Evolutionary conservation across 2,797 vertebrate species (phyloP).

Genomic region (Hylomyscus alleni): DNA sequence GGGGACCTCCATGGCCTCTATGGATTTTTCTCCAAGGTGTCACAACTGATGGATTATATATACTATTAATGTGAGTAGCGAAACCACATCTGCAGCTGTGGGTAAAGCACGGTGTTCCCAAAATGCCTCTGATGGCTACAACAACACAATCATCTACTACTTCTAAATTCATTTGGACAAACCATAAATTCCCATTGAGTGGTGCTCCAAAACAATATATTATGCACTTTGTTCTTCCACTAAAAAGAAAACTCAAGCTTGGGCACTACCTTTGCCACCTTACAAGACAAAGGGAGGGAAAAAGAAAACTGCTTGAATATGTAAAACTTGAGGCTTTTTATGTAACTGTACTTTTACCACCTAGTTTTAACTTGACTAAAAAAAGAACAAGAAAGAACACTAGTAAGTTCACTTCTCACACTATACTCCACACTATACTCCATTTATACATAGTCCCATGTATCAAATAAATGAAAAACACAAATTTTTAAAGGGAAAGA

Average conservation of each 20-base stretch:
- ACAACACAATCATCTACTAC: slow-evolving; percentile 92
- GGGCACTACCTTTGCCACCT: slow-evolving; percentile 90
- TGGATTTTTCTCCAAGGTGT: neutral
- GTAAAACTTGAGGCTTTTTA: slow-evolving; percentile 33
- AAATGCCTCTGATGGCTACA: slow-evolving; percentile 90
- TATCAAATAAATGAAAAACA: neutral
- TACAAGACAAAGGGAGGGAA: slow-evolving; percentile 20
- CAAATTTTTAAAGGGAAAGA: neutral
- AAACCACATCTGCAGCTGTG: neutral
- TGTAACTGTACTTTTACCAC: slow-evolving; percentile 63
- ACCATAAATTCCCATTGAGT: slow-evolving; percentile 93
- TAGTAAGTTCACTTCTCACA: neutral
- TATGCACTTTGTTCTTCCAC: slow-evolving; percentile 95
- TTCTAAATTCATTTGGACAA: slow-evolving; percentile 93
- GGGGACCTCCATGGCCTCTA: neutral
- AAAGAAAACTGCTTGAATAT: neutral
- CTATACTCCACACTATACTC: neutral
- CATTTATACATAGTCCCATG: neutral
- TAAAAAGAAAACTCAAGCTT: slow-evolving; percentile 94
- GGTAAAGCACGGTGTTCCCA: neutral
- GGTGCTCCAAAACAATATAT: slow-evolving; percentile 87
- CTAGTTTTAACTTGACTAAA: slow-evolving; percentile 29
- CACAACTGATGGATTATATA: neutral
- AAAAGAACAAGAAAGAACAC: neutral
- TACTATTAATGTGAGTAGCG: neutral